Percentiles rank a stretch among this genome's conserved stretches.
Conservation (phyloP, 53 echinoderm and acorn worm species). For the Echinometra lucunter region DNA sequence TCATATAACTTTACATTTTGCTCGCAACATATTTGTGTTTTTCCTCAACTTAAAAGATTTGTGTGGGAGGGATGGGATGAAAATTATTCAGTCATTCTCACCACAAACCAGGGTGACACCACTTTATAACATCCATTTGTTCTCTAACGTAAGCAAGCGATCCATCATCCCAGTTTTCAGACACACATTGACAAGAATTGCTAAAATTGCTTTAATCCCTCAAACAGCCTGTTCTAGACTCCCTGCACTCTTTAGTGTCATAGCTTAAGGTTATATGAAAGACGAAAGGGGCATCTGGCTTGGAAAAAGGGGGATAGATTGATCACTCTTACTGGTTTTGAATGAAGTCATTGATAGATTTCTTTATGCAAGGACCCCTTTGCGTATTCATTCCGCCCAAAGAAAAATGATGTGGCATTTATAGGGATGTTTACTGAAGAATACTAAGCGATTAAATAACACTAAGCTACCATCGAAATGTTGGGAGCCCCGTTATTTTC, state of each 20-base stretch:
- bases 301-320: slow-evolving; percentile 23
- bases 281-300: not conserved
- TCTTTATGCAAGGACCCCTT: not conserved
- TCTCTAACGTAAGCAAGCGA: slow-evolving; percentile 24
- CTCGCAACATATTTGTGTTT: not conserved
- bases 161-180: slow-evolving; percentile 43
- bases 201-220: no score
- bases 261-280: not conserved
- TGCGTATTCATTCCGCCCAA: not conserved
- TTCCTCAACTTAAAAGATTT: not conserved
- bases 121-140: slow-evolving; percentile 40
- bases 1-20: not conserved
- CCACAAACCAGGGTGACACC: not conserved
- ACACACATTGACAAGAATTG: not conserved
- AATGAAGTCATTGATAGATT: slow-evolving; percentile 24
- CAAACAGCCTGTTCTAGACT: not conserved
- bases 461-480: slow-evolving; percentile 17
- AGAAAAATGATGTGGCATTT: not conserved
- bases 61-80: not conserved
- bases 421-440: slow-evolving; percentile 14
- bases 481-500: not conserved
- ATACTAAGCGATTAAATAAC: slow-evolving; percentile 25
- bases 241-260: slow-evolving; percentile 21
- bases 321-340: not conserved
- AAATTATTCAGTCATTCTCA: not conserved